Base-by-base conservation (phyloP, 64 coral and sea anemone genomes). In the Stylophora pistillata region DNA sequence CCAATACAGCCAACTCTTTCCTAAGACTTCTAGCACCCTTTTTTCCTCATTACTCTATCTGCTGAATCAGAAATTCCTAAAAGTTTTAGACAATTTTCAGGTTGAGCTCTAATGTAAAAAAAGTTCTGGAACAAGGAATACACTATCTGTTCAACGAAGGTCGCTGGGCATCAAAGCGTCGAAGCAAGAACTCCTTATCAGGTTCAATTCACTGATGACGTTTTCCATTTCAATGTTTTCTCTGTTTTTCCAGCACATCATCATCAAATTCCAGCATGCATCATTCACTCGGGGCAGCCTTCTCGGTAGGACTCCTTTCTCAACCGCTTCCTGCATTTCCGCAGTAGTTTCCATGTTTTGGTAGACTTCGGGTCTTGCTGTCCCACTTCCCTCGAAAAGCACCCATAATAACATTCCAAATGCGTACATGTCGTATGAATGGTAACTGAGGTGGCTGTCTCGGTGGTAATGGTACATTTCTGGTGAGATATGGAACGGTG, bases 401-500 rank as follows among this genome's bases (percentile, higher is more conserved):
- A 92, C 90, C 90, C 90, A 92, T 26, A 85, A 27, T 3, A 92
- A 58, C 13, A 85, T 86, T 58, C 90, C 90, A 65, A 86, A 92
- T 15, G 90, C 90, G 34, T 92, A 92, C 52, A 92, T 78, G 73
- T 92, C 90, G 75, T 77, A 92, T 5, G 72, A 86, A 33, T 30
- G 23, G 62, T 15, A 15, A 33, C 60, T 78, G 20, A 85, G 85
- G 28, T 69, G 53, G 34, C 71, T 74, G 66, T 55, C 77, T 15
- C 59, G 13, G 30, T 85, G 73, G 23, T 60, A 41, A 6, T 20
- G 23, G 72, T 86, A 92, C 90, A 92, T 92, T 31, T 86, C 90
- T 9, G 82, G 90, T 85, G 90, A 92, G 37, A 92, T 92, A 29
- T 92, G 90, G 74, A 92, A 92, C 13, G 90, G 90, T 30, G 54